Base-by-base conservation (phyloP, 1,140 invertebrate species). In the Papilio aristodemus region DNA sequence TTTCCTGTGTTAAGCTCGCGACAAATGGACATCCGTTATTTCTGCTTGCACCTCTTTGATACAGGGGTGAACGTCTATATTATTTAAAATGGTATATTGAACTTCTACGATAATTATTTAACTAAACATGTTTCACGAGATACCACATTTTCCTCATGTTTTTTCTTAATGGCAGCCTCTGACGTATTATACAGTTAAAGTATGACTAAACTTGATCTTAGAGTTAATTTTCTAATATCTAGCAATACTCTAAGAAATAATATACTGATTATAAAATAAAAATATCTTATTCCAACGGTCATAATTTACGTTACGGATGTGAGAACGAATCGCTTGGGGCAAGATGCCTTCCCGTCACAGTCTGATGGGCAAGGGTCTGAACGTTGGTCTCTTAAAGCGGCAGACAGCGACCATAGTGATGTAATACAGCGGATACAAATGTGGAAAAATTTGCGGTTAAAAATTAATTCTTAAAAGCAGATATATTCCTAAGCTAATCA, bases 331-430 rank as follows among this genome's bases (percentile, higher is more conserved):
- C 63, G 63, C 63, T 25, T 46, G 63, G 63, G 41, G 63, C 63
- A 14, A 66, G 63, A 66, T 66, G 41, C 63, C 41, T 66, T 66
- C 41, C 27, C 63, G 63, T 66, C 41, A 32, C 63, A 41, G 63
- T 66, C 63, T 66, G 14, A 19, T 27, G 39, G 5, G 22, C 39
- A 46, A 66, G 63, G 63, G 63, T 66, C 41, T 46, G 27, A 25
- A 13, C 14, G 7, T 59, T 25, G 63, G 39, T 66, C 41, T 66
- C 25, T 22, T 66, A 66, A 66, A 36, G 27, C 14, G 10, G 27
- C 7, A 27, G 14, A n/a, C 6, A 32, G 62, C 6, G 63, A 17
- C 41, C n/a, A 66, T 5, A 25, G 63, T 66, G 63, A 8, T 41
- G 10, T 7, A 4, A 13, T 10, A 32, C 1, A 41, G 60, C 60